Evolutionary conservation across 64 coral and sea anemone species (phyloP).

Genomic region (Porites australiensis): DNA sequence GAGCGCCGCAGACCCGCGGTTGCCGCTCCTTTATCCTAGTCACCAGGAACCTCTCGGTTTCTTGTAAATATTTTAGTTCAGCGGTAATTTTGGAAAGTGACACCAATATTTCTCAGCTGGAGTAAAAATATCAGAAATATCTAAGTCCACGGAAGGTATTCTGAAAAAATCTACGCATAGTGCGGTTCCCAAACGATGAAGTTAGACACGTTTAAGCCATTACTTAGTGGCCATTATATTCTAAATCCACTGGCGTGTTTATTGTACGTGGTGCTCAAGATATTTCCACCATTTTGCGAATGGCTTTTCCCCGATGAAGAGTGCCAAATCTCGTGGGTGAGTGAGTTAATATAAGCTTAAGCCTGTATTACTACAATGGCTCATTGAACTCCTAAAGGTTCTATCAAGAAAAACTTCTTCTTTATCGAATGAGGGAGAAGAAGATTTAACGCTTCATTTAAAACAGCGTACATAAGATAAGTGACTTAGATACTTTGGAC

Average conservation of each 20-base stretch:
- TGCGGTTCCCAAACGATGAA: conserved; percentile 24
- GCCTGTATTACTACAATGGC: not conserved
- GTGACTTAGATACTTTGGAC: too few relatives aligned
- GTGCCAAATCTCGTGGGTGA: conserved; percentile 91
- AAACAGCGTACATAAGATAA: too few relatives aligned
- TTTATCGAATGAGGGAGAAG: not conserved
- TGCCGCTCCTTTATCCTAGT: too few relatives aligned
- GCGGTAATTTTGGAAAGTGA: conserved; percentile 53
- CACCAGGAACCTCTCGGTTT: too few relatives aligned
- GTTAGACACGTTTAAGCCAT: conserved; percentile 39
- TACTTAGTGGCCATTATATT: conserved; percentile 90
- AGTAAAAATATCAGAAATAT: not conserved
- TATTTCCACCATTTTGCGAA: conserved; percentile 83
- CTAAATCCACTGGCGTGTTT: conserved; percentile 76
- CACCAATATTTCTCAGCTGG: not conserved
- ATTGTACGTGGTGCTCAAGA: conserved; percentile 75
- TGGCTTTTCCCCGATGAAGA: conserved; percentile 88
- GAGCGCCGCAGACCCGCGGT: too few relatives aligned
- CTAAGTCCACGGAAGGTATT: not conserved
- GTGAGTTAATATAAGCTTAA: not conserved
- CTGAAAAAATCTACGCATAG: not conserved
- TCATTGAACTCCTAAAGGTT: not conserved
- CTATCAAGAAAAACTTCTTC: not conserved
- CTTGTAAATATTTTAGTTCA: not conserved
- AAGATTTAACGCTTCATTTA: not conserved